A percentile compares a stretch with the other conserved stretches of the same genome.
phyloP scores from a whole-genome alignment of 2,888 invertebrate species.

The Parnassius mnemosyne region DNA sequence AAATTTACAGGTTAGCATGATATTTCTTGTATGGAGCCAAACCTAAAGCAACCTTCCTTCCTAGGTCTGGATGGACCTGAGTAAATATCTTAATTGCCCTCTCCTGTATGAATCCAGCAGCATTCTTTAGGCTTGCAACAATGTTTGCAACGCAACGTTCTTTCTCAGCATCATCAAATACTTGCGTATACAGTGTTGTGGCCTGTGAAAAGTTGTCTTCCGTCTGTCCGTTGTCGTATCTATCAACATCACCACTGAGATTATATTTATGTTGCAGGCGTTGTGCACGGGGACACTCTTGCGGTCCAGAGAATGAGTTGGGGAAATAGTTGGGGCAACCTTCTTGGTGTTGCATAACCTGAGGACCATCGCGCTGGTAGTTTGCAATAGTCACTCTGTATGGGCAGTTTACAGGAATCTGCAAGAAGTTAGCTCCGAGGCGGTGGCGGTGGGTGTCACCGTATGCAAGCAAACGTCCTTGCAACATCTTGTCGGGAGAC shows the following conservation, averaged over 20 bases:
- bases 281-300: slow-evolving; percentile 83
- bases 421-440: slow-evolving; percentile 95
- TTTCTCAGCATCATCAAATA: slow-evolving; percentile 87
- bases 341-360: slow-evolving; percentile 88
- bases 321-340: slow-evolving; percentile 97
- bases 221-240: slow-evolving; percentile 87
- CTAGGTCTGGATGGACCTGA: slow-evolving; percentile 89
- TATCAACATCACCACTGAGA: slow-evolving; percentile 87
- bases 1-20: slow-evolving; percentile 79
- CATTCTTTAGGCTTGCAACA: slow-evolving; percentile 87
- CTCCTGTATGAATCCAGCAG: slow-evolving; percentile 92
- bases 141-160: slow-evolving; percentile 89
- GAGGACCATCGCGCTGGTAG: slow-evolving; percentile 95
- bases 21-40: slow-evolving; percentile 80
- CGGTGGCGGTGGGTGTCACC: slow-evolving; percentile 92
- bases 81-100: slow-evolving; percentile 91
- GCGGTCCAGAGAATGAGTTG: slow-evolving; percentile 96
- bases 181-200: slow-evolving; percentile 88
- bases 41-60: slow-evolving; percentile 85
- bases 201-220: slow-evolving; percentile 96
- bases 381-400: slow-evolving; percentile 85
- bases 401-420: slow-evolving; percentile 97
- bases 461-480: slow-evolving; percentile 93
- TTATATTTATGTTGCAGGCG: slow-evolving; percentile 80
- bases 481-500: slow-evolving; percentile 96